phyloP scores from a whole-genome alignment of 2,797 vertebrate genomes.

The Morelia viridis region DNA sequence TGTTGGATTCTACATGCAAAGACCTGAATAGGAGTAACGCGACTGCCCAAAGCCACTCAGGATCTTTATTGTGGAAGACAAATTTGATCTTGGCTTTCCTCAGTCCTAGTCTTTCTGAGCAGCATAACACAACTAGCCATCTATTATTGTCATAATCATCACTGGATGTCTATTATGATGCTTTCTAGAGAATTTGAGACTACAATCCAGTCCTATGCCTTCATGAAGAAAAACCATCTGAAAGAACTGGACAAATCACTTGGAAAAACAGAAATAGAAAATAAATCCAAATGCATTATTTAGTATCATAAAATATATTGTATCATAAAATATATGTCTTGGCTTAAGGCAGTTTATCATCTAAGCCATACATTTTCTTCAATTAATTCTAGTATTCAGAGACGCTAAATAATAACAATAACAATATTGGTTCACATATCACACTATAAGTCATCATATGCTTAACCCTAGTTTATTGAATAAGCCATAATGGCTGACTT shows the following conservation, averaged over 20 bases:
- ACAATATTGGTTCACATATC: neutral
- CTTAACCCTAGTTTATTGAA: neutral
- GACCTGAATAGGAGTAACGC: neutral
- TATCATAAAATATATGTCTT: neutral
- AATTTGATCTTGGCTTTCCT: neutral
- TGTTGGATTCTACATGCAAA: neutral
- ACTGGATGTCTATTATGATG: constrained; percentile 39
- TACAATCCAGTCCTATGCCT: neutral
- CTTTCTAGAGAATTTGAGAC: neutral
- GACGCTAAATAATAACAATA: neutral
- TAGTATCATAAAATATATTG: neutral
- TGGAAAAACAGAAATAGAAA: neutral
- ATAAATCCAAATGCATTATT: neutral
- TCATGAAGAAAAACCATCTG: neutral
- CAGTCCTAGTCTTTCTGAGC: neutral
- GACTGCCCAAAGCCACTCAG: neutral
- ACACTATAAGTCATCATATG: neutral
- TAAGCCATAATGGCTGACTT: neutral
- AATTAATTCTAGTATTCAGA: neutral
- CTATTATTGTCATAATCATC: constrained; percentile 19
- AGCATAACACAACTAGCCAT: neutral
- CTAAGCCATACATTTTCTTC: neutral
- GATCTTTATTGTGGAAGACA: neutral
- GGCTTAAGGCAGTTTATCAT: neutral
- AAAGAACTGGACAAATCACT: neutral